phyloP scores from a whole-genome alignment of 2,888 invertebrate species.

The Caenorhabditis doughertyi region DNA sequence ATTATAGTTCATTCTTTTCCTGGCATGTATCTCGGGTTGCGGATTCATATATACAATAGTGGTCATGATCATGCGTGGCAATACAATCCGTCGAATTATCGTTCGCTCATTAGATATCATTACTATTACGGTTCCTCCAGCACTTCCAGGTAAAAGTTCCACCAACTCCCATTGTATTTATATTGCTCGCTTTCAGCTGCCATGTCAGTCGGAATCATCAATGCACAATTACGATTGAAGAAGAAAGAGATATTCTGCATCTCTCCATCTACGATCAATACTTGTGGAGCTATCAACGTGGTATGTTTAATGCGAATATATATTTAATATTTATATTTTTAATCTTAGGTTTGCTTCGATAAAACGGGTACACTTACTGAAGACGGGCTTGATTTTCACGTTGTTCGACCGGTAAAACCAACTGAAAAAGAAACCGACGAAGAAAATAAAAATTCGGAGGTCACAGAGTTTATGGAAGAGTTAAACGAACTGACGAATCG shows the following conservation, averaged over 20 bases:
- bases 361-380: conserved; percentile 84
- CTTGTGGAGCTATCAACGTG: conserved; percentile 84
- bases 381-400: conserved; percentile 82
- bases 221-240: conserved; percentile 84
- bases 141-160: conserved; percentile 88
- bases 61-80: conserved; percentile 87
- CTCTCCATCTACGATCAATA: conserved; percentile 85
- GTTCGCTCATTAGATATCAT: conserved; percentile 92
- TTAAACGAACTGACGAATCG: conserved; percentile 70
- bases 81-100: conserved; percentile 84
- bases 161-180: too few relatives aligned
- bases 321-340: too few relatives aligned
- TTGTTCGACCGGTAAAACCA: conserved; percentile 65
- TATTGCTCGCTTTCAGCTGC: conserved; percentile 83
- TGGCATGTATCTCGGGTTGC: conserved; percentile 68
- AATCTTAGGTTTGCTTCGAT: conserved; percentile 84
- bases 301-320: conserved; percentile 67
- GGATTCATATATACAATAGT: conserved; percentile 88
- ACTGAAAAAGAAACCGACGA: neutral
- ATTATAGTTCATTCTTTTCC: conserved; percentile 68
- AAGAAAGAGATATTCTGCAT: conserved; percentile 84
- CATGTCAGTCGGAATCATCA: conserved; percentile 85
- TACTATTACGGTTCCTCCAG: conserved; percentile 94
- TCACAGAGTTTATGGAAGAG: conserved; percentile 64
- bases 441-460: neutral